Base-by-base conservation (phyloP, 2,797 vertebrate species). In the Loriculus beryllinus region DNA sequence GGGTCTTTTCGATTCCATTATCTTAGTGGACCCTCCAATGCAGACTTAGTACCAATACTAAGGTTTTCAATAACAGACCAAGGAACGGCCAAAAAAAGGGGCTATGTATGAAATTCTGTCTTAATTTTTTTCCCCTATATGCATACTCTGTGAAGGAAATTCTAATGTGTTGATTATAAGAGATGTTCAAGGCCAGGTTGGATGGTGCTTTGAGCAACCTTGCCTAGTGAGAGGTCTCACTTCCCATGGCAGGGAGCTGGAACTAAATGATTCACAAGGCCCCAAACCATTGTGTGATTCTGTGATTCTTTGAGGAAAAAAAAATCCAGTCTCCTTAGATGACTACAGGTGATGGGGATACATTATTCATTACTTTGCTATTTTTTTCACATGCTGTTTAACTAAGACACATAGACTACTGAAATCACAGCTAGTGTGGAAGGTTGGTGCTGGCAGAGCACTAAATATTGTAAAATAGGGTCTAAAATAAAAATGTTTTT, bases 241-340 rank as follows among this genome's bases (percentile, higher is more conserved):
- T 57, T 33, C 22, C 21, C n/a, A 35, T 35, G 54, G n/a, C n/a
- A 33, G n/a, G n/a, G 14, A 56, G 21, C 54, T 56, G n/a, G 54
- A 56, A 57, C 21, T 35, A 35, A 57, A 57, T 56, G 33, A 56
- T 57, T 14, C n/a, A n/a, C n/a, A n/a, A n/a, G n/a, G n/a, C n/a
- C n/a, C 22, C 22, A 35, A 57, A 57, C 9, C 22, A 16, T 35
- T 57, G 9, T 33, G n/a, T 23, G n/a, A 35, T 52, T 52, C 51
- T 31, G 51, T 52, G 51, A 31, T 35, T 35, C 54, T 25, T 33
- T 19, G 9, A 3, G 19, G 10, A 13, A n/a, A 35, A 47, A 47
- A 77, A 75, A 45, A 9, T 22, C 10, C 33, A 35, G 10, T 62
- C 9, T 0, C 0, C 16, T 81, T 64, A 72, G 9, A 33, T 68